Evolutionary conservation across 2,888 invertebrate species (phyloP).

Genomic region (Cryptus armator): DNA sequence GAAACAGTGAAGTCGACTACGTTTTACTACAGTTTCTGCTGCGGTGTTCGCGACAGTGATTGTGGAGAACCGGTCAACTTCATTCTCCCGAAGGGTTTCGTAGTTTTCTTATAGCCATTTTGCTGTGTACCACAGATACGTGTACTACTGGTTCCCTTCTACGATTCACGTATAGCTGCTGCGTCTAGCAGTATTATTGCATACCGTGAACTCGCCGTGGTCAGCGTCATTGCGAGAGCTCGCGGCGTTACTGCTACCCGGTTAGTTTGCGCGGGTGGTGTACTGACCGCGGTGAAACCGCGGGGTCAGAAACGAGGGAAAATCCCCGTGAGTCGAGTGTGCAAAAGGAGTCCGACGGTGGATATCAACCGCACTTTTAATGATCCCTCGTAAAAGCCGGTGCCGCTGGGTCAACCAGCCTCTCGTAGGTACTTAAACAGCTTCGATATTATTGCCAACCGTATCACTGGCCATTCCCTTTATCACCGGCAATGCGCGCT

Average conservation of each 20-base stretch:
- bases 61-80: background rate
- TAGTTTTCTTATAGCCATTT: slow-evolving; percentile 5
- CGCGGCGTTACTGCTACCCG: slow-evolving; percentile 2
- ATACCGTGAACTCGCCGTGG: slow-evolving; percentile 7
- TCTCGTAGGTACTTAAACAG: slow-evolving; percentile 71
- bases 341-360: slow-evolving; percentile 37
- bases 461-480: slow-evolving; percentile 70
- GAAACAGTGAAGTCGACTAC: background rate
- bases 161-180: slow-evolving; percentile 20
- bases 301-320: slow-evolving; percentile 30
- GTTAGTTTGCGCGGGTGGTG: slow-evolving; percentile 28
- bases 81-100: background rate
- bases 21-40: background rate
- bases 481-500: slow-evolving; percentile 41
- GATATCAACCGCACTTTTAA: slow-evolving; percentile 78
- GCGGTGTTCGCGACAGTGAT: background rate
- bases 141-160: background rate
- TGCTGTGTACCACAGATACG: slow-evolving; percentile 13
- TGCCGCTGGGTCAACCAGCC: slow-evolving; percentile 46
- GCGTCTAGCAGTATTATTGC: slow-evolving; percentile 32
- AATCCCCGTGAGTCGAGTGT: slow-evolving; percentile 26
- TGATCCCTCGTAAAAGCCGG: slow-evolving; percentile 76
- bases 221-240: slow-evolving; percentile 6
- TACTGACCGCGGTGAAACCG: slow-evolving; percentile 54
- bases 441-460: slow-evolving; percentile 73